Evolutionary conservation across 2,113 vertebrate species (phyloP).

Genomic region (Aegotheles bennettii): DNA sequence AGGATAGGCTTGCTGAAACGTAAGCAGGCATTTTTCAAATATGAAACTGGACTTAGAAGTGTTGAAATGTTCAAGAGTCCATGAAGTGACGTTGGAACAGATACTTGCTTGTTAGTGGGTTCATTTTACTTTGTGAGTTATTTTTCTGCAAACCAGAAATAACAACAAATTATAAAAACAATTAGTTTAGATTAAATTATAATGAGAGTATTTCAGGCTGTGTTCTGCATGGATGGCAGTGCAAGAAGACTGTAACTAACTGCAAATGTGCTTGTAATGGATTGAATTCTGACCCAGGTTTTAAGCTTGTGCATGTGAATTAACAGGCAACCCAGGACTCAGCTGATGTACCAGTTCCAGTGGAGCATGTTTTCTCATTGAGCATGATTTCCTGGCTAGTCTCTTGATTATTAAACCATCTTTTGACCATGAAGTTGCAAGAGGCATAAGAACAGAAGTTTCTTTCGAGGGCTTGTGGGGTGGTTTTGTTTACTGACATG

Average conservation of each 20-base stretch:
- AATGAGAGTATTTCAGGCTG: constrained; percentile 2
- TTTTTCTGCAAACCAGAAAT: constrained; percentile 15
- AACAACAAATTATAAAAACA: neutral
- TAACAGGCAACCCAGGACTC: neutral
- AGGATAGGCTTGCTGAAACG: neutral
- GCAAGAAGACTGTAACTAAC: neutral
- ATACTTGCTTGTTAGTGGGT: neutral
- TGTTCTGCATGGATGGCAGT: neutral
- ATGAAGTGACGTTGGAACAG: neutral
- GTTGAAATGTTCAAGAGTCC: neutral
- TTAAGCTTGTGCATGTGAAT: neutral
- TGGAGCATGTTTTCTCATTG: neutral
- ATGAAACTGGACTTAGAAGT: neutral
- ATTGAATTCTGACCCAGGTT: neutral
- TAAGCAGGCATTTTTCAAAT: neutral
- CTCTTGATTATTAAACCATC: neutral
- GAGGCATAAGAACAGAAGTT: neutral
- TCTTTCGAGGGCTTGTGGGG: neutral
- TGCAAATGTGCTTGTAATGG: neutral
- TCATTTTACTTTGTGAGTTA: neutral
- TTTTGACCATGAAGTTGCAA: neutral
- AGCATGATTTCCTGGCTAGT: fast-evolving
- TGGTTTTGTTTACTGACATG: fast-evolving
- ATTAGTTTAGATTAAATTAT: constrained; percentile 10
- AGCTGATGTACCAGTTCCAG: neutral